Conservation (phyloP, 2,797 vertebrate genomes). For the Trichosurus vulpecula region DNA sequence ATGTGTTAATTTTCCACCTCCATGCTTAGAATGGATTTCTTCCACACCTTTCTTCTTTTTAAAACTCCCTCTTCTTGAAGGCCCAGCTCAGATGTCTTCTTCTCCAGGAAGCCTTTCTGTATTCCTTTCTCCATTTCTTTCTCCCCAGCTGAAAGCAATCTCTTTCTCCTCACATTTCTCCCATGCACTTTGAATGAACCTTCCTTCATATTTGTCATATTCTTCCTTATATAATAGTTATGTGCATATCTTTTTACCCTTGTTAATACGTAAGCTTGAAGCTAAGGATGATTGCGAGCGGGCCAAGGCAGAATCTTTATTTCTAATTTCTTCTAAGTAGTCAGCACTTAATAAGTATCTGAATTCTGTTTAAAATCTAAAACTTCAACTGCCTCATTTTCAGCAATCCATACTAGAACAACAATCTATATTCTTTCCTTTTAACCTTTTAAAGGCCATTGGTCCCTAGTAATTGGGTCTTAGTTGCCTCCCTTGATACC, state of each 20-base stretch:
- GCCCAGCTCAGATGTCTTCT: neutral
- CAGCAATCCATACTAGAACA: neutral
- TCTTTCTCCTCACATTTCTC: neutral
- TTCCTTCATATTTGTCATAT: neutral
- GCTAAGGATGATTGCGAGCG: neutral
- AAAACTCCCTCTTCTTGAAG: neutral
- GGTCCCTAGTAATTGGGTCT: neutral
- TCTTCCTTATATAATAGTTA: neutral
- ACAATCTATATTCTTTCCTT: constrained; percentile 11
- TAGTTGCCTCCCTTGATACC: constrained; percentile 30
- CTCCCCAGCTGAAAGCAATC: neutral
- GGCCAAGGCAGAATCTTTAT: neutral
- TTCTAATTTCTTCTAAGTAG: neutral
- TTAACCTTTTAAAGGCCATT: constrained; percentile 9
- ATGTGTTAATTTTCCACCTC: neutral
- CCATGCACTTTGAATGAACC: neutral
- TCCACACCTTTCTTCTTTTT: neutral
- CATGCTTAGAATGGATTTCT: neutral
- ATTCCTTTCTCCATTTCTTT: neutral
- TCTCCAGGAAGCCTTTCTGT: neutral
- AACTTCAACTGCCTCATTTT: constrained; percentile 4
- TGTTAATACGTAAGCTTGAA: neutral
- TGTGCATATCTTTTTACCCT: neutral
- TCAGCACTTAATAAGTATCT: neutral
- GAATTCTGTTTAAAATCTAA: constrained; percentile 18